Evolutionary conservation across 2,888 invertebrate species (phyloP).

Genomic region (Cheilosia impressa): DNA sequence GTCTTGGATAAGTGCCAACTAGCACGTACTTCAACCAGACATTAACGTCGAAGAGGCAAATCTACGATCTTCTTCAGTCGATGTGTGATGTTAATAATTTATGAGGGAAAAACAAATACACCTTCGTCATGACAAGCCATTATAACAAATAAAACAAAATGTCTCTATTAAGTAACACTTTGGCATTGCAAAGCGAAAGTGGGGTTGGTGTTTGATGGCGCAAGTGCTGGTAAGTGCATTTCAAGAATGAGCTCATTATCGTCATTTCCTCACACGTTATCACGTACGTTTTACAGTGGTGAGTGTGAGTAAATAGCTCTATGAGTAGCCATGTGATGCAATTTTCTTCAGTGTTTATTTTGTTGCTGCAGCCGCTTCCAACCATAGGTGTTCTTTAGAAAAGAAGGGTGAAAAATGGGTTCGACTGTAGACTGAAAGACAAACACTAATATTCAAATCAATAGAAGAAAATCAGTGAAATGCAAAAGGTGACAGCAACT

Average conservation of each 20-base stretch:
- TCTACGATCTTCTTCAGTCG: conserved; percentile 21
- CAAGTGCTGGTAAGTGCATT: no score
- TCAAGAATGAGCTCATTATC: conserved; percentile 63
- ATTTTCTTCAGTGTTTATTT: background rate
- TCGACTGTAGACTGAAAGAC: no score
- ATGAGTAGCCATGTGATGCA: background rate
- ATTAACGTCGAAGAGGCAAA: conserved; percentile 19
- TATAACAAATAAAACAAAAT: background rate
- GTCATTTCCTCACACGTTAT: conserved; percentile 15
- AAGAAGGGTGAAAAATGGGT: no score
- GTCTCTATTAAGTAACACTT: no score
- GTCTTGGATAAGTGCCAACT: conserved; percentile 45
- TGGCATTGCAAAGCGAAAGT: no score
- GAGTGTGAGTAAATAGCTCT: background rate
- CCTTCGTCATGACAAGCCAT: background rate
- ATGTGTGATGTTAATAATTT: background rate
- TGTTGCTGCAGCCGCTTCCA: no score
- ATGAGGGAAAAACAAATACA: background rate
- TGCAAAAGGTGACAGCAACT: no score
- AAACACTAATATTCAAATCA: no score
- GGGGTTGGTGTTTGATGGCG: no score
- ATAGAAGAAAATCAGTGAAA: no score
- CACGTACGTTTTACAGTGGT: background rate
- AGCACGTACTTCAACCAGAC: conserved; percentile 56
- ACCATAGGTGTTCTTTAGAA: no score